These are phyloP conservation scores for Ypsolopha scabrella DNA, from an alignment of 2,888 invertebrate genomes.

Conservation along the genomic window DNA sequence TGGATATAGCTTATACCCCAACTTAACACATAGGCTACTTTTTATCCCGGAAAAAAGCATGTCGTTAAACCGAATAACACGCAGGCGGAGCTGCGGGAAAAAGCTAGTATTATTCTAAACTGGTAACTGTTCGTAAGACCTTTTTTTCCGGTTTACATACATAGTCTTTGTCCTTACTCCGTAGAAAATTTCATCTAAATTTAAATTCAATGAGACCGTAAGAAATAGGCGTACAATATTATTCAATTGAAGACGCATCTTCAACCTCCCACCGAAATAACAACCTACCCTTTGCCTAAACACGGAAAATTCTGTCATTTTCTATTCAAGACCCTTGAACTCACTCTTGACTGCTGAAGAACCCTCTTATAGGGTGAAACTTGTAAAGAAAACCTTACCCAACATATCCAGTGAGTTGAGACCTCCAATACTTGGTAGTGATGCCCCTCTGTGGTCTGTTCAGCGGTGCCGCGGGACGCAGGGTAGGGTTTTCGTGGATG, in stretches of 20 bases:
- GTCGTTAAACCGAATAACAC: no score
- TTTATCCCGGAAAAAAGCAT: no score
- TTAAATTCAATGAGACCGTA: neutral
- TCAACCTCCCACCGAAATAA: neutral
- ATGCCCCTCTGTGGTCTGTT: neutral
- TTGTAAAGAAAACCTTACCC: constrained; percentile 12
- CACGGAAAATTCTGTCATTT: neutral
- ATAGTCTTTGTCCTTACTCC: no score
- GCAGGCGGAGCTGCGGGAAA: no score
- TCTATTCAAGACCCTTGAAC: constrained; percentile 16
- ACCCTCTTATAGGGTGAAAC: constrained; percentile 14
- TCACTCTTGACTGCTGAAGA: constrained; percentile 32
- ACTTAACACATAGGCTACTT: no score
- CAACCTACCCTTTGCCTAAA: neutral
- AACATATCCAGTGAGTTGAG: no score
- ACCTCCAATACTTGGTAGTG: neutral
- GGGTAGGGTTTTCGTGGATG: neutral
- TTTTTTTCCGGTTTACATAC: no score
- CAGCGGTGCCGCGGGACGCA: neutral
- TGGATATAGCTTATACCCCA: no score
- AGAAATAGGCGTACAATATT: neutral
- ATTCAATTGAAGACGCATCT: neutral
- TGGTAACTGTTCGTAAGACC: no score
- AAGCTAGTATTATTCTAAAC: no score
- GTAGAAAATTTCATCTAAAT: no score